A percentile compares a stretch with the other conserved stretches of the same genome.
Conservation (phyloP, 2,888 invertebrate species). For the Tenthredo mesomela region DNA sequence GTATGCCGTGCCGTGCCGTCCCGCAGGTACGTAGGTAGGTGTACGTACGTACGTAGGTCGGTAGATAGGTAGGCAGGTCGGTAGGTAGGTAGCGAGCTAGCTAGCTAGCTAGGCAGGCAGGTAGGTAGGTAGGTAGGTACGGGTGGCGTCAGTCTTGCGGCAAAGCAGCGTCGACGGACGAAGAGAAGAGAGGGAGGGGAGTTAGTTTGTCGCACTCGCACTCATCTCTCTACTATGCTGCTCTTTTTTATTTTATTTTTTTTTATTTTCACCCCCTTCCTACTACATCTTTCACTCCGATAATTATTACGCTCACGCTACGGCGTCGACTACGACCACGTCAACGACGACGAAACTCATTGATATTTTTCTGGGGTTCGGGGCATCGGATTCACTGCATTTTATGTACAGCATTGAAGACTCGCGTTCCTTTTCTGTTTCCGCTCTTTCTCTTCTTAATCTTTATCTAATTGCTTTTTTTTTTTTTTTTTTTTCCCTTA, state of each 20-base stretch:
- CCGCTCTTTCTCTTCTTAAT: neutral
- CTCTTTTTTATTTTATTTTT: constrained; percentile 28
- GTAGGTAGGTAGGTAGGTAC: neutral
- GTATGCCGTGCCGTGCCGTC: neutral
- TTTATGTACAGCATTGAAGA: neutral
- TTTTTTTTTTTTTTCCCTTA: too few relatives aligned
- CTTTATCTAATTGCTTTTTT: neutral
- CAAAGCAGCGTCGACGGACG: constrained; percentile 27
- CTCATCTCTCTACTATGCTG: constrained; percentile 4
- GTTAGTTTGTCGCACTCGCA: constrained; percentile 12
- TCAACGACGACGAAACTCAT: constrained; percentile 63
- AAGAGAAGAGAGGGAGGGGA: constrained; percentile 34
- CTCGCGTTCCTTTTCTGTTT: neutral
- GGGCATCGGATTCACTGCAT: neutral
- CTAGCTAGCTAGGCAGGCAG: neutral
- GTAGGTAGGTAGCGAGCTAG: neutral
- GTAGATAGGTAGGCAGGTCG: neutral
- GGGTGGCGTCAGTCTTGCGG: constrained; percentile 34
- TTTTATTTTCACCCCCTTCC: constrained; percentile 28
- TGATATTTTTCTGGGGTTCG: constrained; percentile 71
- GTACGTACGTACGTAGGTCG: neutral
- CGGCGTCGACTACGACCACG: constrained; percentile 22
- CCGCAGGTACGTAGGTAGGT: neutral
- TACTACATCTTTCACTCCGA: constrained; percentile 54
- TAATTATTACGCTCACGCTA: constrained; percentile 49